A percentile compares a stretch with the other conserved stretches of the same genome.
These are phyloP conservation scores for Tyrannus savana DNA, from an alignment of 2,113 vertebrate genomes.

Conservation along the genomic window DNA sequence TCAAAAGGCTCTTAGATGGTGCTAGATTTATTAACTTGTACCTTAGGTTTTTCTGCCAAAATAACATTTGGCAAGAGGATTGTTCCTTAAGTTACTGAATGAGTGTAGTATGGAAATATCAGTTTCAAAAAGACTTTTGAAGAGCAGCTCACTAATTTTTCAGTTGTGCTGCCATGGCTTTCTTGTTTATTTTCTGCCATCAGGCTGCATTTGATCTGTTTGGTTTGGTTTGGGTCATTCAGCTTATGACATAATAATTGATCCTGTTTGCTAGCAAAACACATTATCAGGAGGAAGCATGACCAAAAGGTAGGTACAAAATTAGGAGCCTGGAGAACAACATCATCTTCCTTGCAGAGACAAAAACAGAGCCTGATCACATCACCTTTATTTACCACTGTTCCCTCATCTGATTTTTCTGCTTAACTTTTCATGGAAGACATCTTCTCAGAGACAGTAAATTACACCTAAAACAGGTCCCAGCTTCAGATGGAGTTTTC, in stretches of 20 bases:
- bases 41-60: neutral
- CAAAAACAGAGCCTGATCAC: neutral
- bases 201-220: neutral
- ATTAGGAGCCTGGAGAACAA: neutral
- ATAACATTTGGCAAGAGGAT: neutral
- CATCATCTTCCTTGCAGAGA: neutral
- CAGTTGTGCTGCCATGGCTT: neutral
- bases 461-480: neutral
- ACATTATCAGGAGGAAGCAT: neutral
- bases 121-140: constrained; percentile 7
- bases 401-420: neutral
- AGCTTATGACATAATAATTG: neutral
- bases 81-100: neutral
- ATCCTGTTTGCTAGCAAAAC: neutral
- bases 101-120: neutral
- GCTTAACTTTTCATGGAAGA: neutral
- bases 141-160: neutral
- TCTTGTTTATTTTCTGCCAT: neutral
- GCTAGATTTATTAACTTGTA: neutral
- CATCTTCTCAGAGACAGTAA: fast-evolving
- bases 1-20: constrained; percentile 18
- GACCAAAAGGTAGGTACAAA: neutral
- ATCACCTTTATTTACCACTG: neutral
- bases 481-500: neutral
- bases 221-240: neutral